Evolutionary conservation across 2,113 vertebrate genomes (phyloP).

Genomic region (Acrocephalus kingi): DNA sequence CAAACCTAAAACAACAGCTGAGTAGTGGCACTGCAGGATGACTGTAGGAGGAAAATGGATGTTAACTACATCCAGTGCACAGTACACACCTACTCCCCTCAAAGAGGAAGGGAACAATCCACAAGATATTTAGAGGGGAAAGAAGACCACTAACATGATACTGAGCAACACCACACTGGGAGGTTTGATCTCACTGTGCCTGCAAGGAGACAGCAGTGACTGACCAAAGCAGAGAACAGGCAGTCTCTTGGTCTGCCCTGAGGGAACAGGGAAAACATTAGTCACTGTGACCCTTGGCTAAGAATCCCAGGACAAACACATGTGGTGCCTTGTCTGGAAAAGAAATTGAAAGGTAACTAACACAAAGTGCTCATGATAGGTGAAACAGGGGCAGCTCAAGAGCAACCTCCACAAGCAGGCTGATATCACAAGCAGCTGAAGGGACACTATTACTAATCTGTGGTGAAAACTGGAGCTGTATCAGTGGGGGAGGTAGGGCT

Average conservation of each 20-base stretch:
- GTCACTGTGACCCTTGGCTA: not conserved
- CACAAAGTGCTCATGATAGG: not conserved
- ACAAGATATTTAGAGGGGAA: not conserved
- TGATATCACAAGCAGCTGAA: not conserved
- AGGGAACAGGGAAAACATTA: not conserved
- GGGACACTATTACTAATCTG: not conserved
- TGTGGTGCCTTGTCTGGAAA: not conserved
- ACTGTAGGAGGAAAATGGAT: not conserved
- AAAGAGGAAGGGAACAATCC: not conserved
- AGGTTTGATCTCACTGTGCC: not conserved
- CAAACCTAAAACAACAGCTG: constrained; percentile 81
- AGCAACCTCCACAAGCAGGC: not conserved
- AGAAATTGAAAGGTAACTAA: not conserved
- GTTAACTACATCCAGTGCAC: not conserved
- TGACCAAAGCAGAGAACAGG: not conserved
- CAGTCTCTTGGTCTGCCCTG: not conserved
- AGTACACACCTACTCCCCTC: not conserved
- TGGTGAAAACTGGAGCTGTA: not conserved
- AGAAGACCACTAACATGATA: not conserved
- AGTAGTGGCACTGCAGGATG: constrained; percentile 11
- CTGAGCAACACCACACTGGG: not conserved
- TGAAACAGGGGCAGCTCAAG: not conserved
- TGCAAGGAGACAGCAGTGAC: not conserved
- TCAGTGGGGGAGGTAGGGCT: not conserved
- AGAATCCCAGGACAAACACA: not conserved